Conservation (phyloP, 2,888 invertebrate species). For the Fabriciana adippe region DNA sequence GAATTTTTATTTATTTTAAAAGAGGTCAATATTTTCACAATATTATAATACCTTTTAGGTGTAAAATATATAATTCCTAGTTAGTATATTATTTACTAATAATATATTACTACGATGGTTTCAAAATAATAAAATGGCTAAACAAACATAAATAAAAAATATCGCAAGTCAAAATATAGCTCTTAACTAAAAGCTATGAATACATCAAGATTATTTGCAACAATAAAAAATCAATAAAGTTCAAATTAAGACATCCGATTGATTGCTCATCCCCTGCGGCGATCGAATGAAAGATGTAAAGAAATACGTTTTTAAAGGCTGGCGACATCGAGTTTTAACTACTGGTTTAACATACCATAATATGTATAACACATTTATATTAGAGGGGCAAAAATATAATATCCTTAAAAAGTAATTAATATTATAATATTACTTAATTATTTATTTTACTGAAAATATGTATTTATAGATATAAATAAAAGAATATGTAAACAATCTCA, state of each 20-base stretch:
- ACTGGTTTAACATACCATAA: background rate
- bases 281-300: constrained; percentile 46
- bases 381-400: too few species aligned
- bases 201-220: background rate
- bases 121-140: background rate
- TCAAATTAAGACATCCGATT: constrained; percentile 38
- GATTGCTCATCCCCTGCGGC: constrained; percentile 40
- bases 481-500: too few species aligned
- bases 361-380: background rate
- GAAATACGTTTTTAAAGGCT: constrained; percentile 29
- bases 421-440: too few species aligned
- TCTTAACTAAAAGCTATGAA: background rate
- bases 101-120: too few species aligned
- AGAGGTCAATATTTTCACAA: background rate
- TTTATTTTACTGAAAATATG: too few species aligned
- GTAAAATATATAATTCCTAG: too few species aligned
- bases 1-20: too few species aligned
- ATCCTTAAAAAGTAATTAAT: too few species aligned
- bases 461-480: too few species aligned
- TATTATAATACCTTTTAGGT: background rate
- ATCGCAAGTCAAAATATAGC: background rate
- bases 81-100: too few species aligned
- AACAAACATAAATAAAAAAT: background rate
- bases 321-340: constrained; percentile 22
- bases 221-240: constrained; percentile 43